Percentiles rank a stretch among this genome's conserved stretches.
phyloP scores from a whole-genome alignment of 2,888 invertebrate species.

The Eurois occulta region DNA sequence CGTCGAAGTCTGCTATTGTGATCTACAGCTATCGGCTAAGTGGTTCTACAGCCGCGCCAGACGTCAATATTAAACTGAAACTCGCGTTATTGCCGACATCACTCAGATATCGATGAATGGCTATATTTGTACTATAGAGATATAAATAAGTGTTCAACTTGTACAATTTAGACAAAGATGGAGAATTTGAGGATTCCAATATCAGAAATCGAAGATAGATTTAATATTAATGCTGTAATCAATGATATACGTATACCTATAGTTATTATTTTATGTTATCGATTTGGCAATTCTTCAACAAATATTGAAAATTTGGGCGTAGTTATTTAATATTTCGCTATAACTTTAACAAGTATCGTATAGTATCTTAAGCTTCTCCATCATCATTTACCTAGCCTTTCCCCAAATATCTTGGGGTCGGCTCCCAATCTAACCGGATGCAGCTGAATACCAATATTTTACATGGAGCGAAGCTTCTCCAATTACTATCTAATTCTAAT shows the following conservation, averaged over 20 bases:
- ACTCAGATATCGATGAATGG: conserved; percentile 69
- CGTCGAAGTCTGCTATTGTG: conserved; percentile 66
- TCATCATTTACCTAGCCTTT: too few relatives aligned
- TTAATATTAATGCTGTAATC: conserved; percentile 19
- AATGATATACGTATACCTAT: conserved; percentile 3
- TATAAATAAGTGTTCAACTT: conserved; percentile 60
- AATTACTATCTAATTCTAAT: not conserved
- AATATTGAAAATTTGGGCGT: conserved; percentile 9
- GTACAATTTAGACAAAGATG: conserved; percentile 20
- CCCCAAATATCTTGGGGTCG: too few relatives aligned
- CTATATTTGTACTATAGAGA: conserved; percentile 70
- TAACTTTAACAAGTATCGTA: not conserved
- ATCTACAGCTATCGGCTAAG: conserved; percentile 62
- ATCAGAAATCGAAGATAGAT: not conserved
- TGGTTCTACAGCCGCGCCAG: conserved; percentile 65
- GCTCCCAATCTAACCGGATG: too few relatives aligned
- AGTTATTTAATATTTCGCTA: not conserved
- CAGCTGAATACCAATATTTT: too few relatives aligned
- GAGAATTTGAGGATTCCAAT: not conserved
- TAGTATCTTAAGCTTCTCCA: too few relatives aligned
- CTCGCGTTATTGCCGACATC: conserved; percentile 68
- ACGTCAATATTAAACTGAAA: conserved; percentile 75
- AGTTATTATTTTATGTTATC: not conserved
- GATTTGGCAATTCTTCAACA: conserved; percentile 20
- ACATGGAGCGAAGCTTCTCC: too few relatives aligned